Conservation (phyloP, 2,113 vertebrate genomes). For the Nothoprocta perdicaria region DNA sequence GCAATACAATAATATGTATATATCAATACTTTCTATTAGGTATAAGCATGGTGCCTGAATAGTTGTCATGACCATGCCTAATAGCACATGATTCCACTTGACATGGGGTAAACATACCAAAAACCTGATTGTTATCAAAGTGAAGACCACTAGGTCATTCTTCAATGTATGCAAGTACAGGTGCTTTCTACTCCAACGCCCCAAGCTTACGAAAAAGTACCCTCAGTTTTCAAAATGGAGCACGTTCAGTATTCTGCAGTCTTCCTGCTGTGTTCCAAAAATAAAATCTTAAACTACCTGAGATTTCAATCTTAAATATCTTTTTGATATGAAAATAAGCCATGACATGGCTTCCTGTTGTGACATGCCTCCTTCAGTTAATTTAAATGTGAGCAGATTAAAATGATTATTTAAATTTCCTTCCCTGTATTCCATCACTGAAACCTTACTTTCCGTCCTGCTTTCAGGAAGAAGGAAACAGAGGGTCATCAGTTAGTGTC, state of each 20-base stretch:
- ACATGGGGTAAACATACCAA: background rate
- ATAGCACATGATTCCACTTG: background rate
- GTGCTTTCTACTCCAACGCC: background rate
- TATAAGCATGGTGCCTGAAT: background rate
- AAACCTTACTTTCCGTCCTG: background rate
- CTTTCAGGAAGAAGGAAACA: background rate
- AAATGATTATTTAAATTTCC: background rate
- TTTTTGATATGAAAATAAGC: background rate
- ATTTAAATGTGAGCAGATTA: background rate
- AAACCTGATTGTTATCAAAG: background rate
- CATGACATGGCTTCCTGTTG: background rate
- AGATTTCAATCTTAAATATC: background rate
- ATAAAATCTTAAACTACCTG: background rate
- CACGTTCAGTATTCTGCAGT: background rate
- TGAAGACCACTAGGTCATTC: background rate
- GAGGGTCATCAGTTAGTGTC: background rate
- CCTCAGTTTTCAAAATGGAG: background rate
- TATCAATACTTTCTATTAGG: background rate
- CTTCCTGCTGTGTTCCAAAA: background rate
- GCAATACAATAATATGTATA: background rate
- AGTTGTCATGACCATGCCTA: background rate
- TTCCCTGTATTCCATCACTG: background rate
- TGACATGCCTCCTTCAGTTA: background rate
- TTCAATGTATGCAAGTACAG: fast-evolving
- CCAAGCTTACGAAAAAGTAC: background rate